These are phyloP conservation scores for Lepas anatifera DNA, from an alignment of 2,888 invertebrate species.

Conservation along the genomic window DNA sequence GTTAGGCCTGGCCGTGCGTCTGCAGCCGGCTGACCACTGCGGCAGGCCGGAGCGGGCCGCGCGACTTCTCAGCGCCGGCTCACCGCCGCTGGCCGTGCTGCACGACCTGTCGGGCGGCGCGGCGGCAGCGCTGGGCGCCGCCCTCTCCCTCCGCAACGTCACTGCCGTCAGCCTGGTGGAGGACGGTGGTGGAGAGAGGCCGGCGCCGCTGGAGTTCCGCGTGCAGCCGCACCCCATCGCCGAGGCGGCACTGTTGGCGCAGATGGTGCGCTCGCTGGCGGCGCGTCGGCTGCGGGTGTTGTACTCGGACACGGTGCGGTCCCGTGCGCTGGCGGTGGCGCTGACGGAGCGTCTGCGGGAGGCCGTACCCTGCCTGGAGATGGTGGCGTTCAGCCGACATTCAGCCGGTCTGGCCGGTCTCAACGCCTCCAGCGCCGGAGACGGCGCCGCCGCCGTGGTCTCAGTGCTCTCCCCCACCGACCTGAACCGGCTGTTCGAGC, in stretches of 20 bases:
- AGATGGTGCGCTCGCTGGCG: background rate
- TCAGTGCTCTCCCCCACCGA: background rate
- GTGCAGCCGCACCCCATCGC: background rate
- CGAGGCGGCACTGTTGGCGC: background rate
- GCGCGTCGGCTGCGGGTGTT: background rate
- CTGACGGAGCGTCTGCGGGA: background rate
- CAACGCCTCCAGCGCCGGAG: background rate
- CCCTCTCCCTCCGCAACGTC: background rate
- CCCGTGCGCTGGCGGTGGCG: background rate
- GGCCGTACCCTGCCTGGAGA: background rate
- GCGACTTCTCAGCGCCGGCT: background rate
- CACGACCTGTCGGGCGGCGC: background rate
- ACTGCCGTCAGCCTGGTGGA: background rate
- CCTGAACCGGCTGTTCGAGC: background rate
- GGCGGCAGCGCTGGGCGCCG: background rate
- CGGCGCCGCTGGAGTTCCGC: background rate
- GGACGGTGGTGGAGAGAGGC: background rate
- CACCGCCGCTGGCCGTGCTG: background rate
- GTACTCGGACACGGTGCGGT: background rate
- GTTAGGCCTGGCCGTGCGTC: constrained; percentile 16
- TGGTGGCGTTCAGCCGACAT: background rate
- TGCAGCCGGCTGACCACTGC: constrained; percentile 2
- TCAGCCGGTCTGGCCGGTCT: background rate
- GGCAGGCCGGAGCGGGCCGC: background rate
- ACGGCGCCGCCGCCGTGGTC: background rate